Base-by-base conservation (phyloP, 2,888 invertebrate species). In the Lordiphosa fenestrarum region DNA sequence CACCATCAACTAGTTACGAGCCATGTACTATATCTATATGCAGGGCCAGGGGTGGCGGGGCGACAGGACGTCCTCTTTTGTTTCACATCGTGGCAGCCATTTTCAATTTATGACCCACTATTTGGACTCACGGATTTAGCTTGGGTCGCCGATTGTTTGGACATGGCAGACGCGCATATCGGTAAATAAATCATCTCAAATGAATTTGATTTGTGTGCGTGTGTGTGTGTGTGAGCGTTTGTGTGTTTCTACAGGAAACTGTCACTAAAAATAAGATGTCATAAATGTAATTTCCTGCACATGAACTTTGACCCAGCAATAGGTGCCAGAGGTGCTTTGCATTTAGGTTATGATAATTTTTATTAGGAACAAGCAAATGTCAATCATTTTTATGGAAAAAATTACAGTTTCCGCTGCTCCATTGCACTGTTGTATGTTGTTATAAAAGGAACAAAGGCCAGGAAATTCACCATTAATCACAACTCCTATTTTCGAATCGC, bases 131-230 rank as follows among this genome's bases (percentile, higher is more conserved):
- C 44, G 25, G 25, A 13, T 36, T n/a, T 36, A 12, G 19, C 23
- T 30, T 10, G 23, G 23, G 13, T 44, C 40, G 25, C 19, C 30
- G 36, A 40, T 58, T 56, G 30, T 30, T 40, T 47, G 6, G 36
- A 35, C 41, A 48, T 48, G 10, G 21, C 41, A 38, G 62, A 53
- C 56, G 48, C 64, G 56, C 58, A 69, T 52, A 69, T 57, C 52
- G 60, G 53, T 54, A 72, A 55, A 60, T 80, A 80, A 76, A 80
- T 76, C 81, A 76, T 69, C 73, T 76, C 58, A 64, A 64, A 72
- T 58, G 48, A 59, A 66, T 59, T 56, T 68, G 59, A 74, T 59
- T 63, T 64, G 44, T 53, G 47, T 19, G 38, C 55, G 44, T 52
- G 47, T 19, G 38, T 63, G 44, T 52, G 47, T 19, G 38, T n/a